phyloP scores from a whole-genome alignment of 2,797 vertebrate species.

The Lutjanus campechanus region DNA sequence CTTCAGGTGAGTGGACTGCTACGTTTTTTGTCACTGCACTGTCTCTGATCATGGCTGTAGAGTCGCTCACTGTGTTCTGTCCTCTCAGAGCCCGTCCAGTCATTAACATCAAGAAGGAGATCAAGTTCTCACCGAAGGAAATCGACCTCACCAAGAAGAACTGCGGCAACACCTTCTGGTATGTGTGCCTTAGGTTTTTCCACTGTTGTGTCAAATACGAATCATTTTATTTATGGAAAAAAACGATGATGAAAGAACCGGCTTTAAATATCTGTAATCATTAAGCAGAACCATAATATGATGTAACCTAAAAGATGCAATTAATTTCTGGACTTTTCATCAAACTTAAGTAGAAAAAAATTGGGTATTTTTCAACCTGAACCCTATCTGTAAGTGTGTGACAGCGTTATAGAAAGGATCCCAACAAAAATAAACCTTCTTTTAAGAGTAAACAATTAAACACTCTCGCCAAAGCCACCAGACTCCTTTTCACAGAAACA shows the following conservation, averaged over 20 bases:
- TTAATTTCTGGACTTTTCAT: neutral
- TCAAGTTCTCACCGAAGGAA: conserved; percentile 88
- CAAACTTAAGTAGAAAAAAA: neutral
- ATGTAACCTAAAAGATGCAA: neutral
- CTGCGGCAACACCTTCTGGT: conserved; percentile 84
- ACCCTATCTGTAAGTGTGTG: too few species aligned
- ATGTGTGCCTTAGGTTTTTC: conserved; percentile 4
- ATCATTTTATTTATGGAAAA: neutral
- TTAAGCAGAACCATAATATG: neutral
- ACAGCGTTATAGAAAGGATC: too few species aligned
- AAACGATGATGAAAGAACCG: neutral
- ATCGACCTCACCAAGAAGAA: conserved; percentile 90
- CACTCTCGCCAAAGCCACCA: too few species aligned
- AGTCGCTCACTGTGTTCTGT: conserved; percentile 37
- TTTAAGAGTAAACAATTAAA: too few species aligned
- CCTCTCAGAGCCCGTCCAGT: conserved; percentile 90
- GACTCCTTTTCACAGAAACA: too few species aligned
- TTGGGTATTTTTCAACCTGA: too few species aligned
- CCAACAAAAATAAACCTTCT: too few species aligned
- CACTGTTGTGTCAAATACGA: neutral
- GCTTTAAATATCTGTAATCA: neutral
- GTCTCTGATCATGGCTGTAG: neutral
- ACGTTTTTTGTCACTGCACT: neutral
- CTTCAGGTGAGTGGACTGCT: conserved; percentile 85
- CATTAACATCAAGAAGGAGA: conserved; percentile 88